Base-by-base conservation (phyloP, 2,888 invertebrate species). In the Polymixis flavicincta region DNA sequence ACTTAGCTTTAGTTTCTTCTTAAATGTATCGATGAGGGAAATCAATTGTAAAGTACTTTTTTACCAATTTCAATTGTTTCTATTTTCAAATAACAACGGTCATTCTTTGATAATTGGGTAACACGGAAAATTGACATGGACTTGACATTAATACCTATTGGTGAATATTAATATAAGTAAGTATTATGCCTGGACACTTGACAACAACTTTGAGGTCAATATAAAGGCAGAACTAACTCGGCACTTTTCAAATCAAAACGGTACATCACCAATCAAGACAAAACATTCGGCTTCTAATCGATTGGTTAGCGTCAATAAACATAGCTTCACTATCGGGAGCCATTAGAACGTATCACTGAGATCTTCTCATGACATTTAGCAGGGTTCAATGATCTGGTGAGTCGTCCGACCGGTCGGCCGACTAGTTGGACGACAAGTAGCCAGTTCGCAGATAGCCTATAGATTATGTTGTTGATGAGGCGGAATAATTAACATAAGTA, bases 291-390 rank as follows among this genome's bases (percentile, higher is more conserved):
- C 42, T 72, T 70, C 37, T 52, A 85, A 83, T 82, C 82, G 77
- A 82, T 85, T 83, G 71, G 79, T 79, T 70, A 73, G 74, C 67
- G 75, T 76, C 79, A 79, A 78, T 84, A 75, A 84, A 78, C 59
- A 69, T 54, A 67, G 60, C 71, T 63, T 68, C 52, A 82, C 71
- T 45, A 73, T 76, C 72, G 73, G 84, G 64, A 74, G 78, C 83
- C 59, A 74, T 71, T 84, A 85, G 67, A 71, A 80, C 68, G 70
- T 80, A 70, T 68, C 59, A 74, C 69, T 52, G 71, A 72, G 66
- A 76, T 78, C 71, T 89, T 90, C 89, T 85, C 91, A 89, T 89
- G 90, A 90, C 91, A 91, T 91, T 91, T 89, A 83, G 76, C 82
- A 45, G 75, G 50, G 78, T 86, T 84, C 86, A 73, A 71, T 70